Conservation (phyloP, 2,888 invertebrate genomes). For the Protonemura montana region DNA sequence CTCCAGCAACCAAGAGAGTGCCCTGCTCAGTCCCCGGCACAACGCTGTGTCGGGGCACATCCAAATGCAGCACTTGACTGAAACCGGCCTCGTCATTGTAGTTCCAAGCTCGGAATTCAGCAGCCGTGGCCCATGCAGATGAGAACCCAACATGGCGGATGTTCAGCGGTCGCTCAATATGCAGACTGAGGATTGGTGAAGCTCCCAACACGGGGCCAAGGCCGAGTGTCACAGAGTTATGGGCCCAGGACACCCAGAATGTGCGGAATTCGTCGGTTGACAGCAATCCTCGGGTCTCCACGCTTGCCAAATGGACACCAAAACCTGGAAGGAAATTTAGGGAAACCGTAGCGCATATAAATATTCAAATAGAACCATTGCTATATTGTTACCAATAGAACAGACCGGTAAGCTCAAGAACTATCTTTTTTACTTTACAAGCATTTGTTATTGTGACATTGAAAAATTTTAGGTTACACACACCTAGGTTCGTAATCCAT, state of each 20-base stretch:
- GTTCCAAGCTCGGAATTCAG: slow-evolving; percentile 74
- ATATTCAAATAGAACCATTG: too few species aligned
- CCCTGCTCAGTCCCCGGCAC: slow-evolving; percentile 73
- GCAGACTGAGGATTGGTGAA: slow-evolving; percentile 67
- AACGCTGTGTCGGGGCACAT: slow-evolving; percentile 67
- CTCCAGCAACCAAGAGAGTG: slow-evolving; percentile 68
- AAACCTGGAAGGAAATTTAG: slow-evolving; percentile 68
- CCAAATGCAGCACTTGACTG: slow-evolving; percentile 72
- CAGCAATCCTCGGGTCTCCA: slow-evolving; percentile 66
- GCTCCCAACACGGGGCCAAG: slow-evolving; percentile 66
- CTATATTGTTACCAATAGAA: too few species aligned
- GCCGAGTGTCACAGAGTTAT: slow-evolving; percentile 66
- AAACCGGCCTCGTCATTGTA: slow-evolving; percentile 76
- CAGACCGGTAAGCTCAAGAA: too few species aligned
- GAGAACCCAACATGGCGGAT: slow-evolving; percentile 71
- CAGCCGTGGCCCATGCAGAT: slow-evolving; percentile 69
- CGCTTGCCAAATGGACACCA: slow-evolving; percentile 68
- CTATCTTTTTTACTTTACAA: too few species aligned
- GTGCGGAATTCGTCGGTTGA: slow-evolving; percentile 68
- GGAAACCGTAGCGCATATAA: too few species aligned
- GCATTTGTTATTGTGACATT: too few species aligned
- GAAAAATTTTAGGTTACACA: too few species aligned
- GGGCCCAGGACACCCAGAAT: slow-evolving; percentile 75
- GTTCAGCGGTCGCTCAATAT: slow-evolving; percentile 66
- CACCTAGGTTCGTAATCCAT: too few species aligned